Conservation (phyloP, 2,797 vertebrate genomes). For the Crenuchus spilurus region DNA sequence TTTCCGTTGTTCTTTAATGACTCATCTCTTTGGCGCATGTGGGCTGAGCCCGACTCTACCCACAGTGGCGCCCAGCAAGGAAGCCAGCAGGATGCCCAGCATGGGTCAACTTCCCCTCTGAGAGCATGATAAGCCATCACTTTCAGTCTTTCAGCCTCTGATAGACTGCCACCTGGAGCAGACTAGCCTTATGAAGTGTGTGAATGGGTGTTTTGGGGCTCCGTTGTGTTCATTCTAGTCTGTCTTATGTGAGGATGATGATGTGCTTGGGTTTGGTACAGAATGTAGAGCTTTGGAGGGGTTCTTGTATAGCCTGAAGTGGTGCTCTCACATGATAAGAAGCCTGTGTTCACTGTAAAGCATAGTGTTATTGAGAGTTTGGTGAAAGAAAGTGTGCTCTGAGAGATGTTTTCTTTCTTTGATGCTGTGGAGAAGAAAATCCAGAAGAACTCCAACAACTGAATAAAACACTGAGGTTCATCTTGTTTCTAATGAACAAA, state of each 20-base stretch:
- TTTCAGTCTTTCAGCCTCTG: neutral
- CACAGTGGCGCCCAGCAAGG: conserved; percentile 27
- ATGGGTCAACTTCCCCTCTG: neutral
- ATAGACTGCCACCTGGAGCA: neutral
- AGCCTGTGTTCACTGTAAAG: neutral
- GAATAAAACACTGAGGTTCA: neutral
- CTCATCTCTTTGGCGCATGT: conserved; percentile 21
- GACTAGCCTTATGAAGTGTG: neutral
- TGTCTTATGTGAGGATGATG: neutral
- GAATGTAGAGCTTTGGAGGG: neutral
- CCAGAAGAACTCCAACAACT: neutral
- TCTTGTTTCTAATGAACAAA: neutral
- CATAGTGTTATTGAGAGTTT: neutral
- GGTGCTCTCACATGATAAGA: neutral
- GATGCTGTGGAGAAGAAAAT: neutral
- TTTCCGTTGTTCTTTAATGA: conserved; percentile 17
- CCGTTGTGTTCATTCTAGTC: neutral
- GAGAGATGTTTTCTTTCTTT: neutral
- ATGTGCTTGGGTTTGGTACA: neutral
- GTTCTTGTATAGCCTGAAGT: neutral
- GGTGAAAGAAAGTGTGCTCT: neutral
- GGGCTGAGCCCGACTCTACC: neutral
- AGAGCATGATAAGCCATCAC: neutral
- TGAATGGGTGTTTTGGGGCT: neutral
- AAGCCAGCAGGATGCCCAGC: neutral